Evolutionary conservation across 2,888 invertebrate species (phyloP), one percentile per base, ranked within the genome.

Genomic region (Tridacna crocea): DNA sequence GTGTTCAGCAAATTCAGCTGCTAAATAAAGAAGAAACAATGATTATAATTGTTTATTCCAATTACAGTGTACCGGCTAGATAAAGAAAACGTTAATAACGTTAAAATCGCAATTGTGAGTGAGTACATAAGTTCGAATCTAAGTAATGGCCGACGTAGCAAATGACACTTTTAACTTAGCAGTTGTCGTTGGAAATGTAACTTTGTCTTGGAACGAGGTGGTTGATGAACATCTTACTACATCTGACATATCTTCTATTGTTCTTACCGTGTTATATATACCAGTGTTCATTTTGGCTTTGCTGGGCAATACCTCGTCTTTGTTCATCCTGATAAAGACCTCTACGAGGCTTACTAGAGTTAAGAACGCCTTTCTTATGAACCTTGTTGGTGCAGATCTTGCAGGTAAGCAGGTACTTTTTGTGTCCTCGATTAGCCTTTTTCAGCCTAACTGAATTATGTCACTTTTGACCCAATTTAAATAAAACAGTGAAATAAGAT

Each of bases 321-420:
- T 88, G 15, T 51, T 89, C 1, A 82, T 88, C 51, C 81, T 91
- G 19, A 65, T 78, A 1, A 83, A 88, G 65, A 88, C 84, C 58
- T 79, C 87, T 12, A 87, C 87, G 0, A 26, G 72, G 36, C 78
- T 63, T 27, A 51, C 72, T 17, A 75, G 82, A 2, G 73, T 75
- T 63, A 82, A 80, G 46, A 90, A 89, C n/a, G 80, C 88, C 26
- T 88, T 87, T 55, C 79, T 91, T 48, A 86, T 87, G 60, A 91
- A 91, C 72, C 84, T 91, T 77, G 89, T 89, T 0, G 65, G 87
- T 11, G 89, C 91, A 0, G 91, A 91, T 70, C 70, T 88, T 13
- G 84, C 86, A 82, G 90, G 90, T 90, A 88, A 76, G 88, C 74
- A 4, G 36, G 36, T 36, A 36, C 36, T 36, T 36, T 36, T 36